Base-by-base conservation (phyloP, 2,113 vertebrate species). In the Micromys minutus region DNA sequence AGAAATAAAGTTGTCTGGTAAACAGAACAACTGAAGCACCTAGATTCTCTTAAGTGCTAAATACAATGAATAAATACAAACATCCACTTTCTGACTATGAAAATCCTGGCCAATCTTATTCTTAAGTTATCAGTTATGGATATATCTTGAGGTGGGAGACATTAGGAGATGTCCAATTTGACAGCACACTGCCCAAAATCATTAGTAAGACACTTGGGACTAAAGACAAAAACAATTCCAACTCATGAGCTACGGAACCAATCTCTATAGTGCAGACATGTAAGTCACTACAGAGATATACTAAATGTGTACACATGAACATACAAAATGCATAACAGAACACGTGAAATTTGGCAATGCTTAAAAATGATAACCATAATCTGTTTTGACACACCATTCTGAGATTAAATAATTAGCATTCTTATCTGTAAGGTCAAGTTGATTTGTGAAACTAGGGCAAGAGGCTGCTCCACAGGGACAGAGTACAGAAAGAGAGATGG, bases 351-450 rank as follows among this genome's bases (percentile, higher is more conserved):
- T 13, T 10, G 21, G 6, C 47, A 91, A 52, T 36, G 17, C 17
- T 86, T 57, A 72, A 67, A 96, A 89, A 76, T 89, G 21, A 55
- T 67, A 75, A 89, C 36, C 26, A n/a, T 26, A 90, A 97, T 83
- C 72, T 67, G 55, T 4, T 77, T 63, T 69, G 52, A 47, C 17
- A 72, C 47, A 36, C 7, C 50, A 92, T 19, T 71, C 31, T 31
- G 39, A 90, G 39, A 87, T n/a, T 45, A 74, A 91, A 89, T 52
- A 42, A 89, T 63, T 61, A 74, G 57, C 9, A 5, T 52, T 80
- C 91, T 93, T 6, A 71, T 74, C 7, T 87, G 69, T 26, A 86
- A 89, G 89, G 39, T 87, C 21, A 57, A 81, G 55, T 15, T 3
- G 36, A 34, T 83, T 85, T 61, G n/a, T 34, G 15, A 77, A 77